These are phyloP conservation scores for Melanotaenia boesemani DNA, from an alignment of 2,797 vertebrate genomes.

Conservation along the genomic window DNA sequence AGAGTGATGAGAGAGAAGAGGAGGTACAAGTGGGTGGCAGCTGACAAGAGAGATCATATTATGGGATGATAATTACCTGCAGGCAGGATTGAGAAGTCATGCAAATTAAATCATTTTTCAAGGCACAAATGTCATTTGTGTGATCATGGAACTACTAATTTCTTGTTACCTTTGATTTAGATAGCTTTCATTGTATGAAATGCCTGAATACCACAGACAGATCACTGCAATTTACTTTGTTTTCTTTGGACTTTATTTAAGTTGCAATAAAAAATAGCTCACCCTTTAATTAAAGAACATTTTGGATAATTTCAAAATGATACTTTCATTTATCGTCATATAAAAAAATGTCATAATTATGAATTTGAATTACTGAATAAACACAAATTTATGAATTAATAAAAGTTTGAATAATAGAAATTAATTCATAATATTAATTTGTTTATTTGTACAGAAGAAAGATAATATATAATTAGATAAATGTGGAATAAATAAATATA, in stretches of 20 bases:
- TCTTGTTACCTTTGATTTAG: conserved; percentile 1
- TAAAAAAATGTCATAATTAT: background rate
- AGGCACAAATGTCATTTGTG: conserved; percentile 19
- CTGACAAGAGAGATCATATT: conserved; percentile 58
- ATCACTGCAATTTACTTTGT: background rate
- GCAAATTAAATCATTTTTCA: conserved; percentile 54
- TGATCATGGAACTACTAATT: conserved; percentile 21
- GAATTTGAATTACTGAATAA: too few relatives aligned
- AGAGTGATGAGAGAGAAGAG: conserved; percentile 28
- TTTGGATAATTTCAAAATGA: background rate
- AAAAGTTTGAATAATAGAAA: too few relatives aligned
- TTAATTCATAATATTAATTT: too few relatives aligned
- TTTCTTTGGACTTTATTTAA: background rate
- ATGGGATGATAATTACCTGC: conserved; percentile 59
- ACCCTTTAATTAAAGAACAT: background rate
- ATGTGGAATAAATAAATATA: too few relatives aligned
- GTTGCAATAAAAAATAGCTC: background rate
- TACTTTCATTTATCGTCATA: background rate
- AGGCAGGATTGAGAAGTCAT: conserved; percentile 41
- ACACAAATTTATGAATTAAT: too few relatives aligned
- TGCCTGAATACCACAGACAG: background rate
- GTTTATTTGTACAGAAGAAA: too few relatives aligned
- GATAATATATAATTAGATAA: too few relatives aligned
- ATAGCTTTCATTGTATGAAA: background rate
- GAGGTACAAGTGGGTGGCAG: conserved; percentile 56